Percentiles rank a stretch among this genome's conserved stretches.
Evolutionary conservation across 1,140 invertebrate genomes (phyloP).

Genomic region (Ips typographus): DNA sequence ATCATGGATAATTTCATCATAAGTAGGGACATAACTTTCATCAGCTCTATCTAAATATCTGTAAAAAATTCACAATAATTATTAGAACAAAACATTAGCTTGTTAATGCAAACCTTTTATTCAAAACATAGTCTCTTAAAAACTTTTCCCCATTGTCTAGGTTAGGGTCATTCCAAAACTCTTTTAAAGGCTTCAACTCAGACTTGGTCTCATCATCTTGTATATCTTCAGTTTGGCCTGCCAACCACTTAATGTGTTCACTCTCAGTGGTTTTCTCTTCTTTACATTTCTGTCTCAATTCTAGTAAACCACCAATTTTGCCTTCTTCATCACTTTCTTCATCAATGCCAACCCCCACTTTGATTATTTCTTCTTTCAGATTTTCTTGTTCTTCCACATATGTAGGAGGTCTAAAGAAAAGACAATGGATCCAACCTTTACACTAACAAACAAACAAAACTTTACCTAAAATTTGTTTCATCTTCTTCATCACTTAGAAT

Average conservation of each 20-base stretch:
- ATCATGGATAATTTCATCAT: slow-evolving; percentile 71
- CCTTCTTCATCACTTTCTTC: slow-evolving; percentile 58
- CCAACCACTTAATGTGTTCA: slow-evolving; percentile 80
- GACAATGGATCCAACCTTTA: slow-evolving; percentile 6
- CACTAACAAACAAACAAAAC: not conserved
- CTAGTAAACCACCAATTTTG: slow-evolving; percentile 60
- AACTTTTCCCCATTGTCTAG: slow-evolving; percentile 85
- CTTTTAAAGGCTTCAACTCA: slow-evolving; percentile 73
- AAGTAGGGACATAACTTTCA: slow-evolving; percentile 62
- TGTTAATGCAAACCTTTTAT: slow-evolving; percentile 66
- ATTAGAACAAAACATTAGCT: not conserved
- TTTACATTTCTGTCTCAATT: slow-evolving; percentile 63
- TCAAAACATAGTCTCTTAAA: slow-evolving; percentile 88
- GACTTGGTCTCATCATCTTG: slow-evolving; percentile 62
- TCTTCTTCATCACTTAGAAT: slow-evolving; percentile 58
- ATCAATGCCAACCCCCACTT: slow-evolving; percentile 54
- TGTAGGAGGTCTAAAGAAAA: slow-evolving; percentile 51
- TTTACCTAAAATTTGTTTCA: slow-evolving; percentile 10
- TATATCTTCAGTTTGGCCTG: slow-evolving; percentile 70
- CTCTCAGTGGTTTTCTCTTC: slow-evolving; percentile 64
- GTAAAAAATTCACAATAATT: slow-evolving; percentile 8
- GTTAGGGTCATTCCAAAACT: slow-evolving; percentile 82
- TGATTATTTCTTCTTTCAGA: slow-evolving; percentile 68
- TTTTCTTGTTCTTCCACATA: slow-evolving; percentile 72
- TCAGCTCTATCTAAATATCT: slow-evolving; percentile 60